A percentile compares a stretch with the other conserved stretches of the same genome.
Evolutionary conservation across 2,113 vertebrate species (phyloP).

Genomic region (Eulemur macaco): DNA sequence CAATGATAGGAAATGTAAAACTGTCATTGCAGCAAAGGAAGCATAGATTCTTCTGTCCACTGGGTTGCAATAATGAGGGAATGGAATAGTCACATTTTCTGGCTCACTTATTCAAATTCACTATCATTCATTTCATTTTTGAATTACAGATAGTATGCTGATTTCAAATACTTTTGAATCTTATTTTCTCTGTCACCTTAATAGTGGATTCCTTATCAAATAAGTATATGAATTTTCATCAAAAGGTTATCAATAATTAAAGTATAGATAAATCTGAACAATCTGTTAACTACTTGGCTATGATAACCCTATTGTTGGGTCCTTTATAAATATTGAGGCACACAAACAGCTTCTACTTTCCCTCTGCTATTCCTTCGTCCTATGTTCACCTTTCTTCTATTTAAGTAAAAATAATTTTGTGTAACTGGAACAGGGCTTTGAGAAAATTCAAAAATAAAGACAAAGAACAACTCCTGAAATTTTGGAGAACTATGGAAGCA

Average conservation of each 20-base stretch:
- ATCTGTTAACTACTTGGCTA: background rate
- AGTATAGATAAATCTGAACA: background rate
- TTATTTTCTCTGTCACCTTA: background rate
- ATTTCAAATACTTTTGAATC: background rate
- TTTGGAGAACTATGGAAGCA: background rate
- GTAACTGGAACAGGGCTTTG: background rate
- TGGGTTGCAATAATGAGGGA: background rate
- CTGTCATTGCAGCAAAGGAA: background rate
- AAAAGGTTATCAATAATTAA: background rate
- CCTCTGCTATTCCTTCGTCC: background rate
- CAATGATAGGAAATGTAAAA: background rate
- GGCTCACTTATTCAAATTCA: constrained; percentile 13
- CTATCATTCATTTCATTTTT: constrained; percentile 20
- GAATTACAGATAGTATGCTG: background rate
- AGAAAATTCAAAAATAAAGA: background rate
- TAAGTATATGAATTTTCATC: background rate
- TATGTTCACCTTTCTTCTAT: background rate
- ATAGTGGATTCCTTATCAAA: background rate
- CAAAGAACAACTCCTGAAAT: background rate
- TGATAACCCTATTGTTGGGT: background rate
- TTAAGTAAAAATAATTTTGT: background rate
- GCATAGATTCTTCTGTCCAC: background rate
- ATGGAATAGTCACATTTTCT: background rate
- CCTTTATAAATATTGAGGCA: background rate
- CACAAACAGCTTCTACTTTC: background rate